Base-by-base conservation (phyloP, 2,888 invertebrate species). In the Acanthococcus lagerstroemiae region DNA sequence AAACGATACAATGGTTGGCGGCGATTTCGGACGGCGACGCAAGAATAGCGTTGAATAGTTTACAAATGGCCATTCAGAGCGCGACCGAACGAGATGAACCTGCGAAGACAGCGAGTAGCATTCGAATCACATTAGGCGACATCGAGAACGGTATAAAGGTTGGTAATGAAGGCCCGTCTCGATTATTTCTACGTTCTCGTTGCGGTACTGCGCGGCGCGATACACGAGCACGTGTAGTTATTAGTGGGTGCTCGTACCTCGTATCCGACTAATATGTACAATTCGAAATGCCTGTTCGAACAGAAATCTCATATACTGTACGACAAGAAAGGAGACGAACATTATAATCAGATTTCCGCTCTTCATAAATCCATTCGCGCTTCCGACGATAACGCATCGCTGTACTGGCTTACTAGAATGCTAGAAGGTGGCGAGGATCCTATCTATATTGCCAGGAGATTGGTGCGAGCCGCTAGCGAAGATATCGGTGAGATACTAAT, bases 1-100 rank as follows among this genome's bases (percentile, higher is more conserved):
- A 78, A 44, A 86, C 87, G 1, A 73, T 90, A 56, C 76, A 79
- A 66, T 86, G 86, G 83, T 73, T 90, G 57, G 84, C 88, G 1
- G 85, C 85, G 73, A 82, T 88, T 63, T 85, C 86, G 73, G 90
- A 89, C 75, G 90, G 90, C 1, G 90, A 90, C 78, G 90, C 90
- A 5, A 78, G 90, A 70, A 83, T 85, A 71, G 89, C 89, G 12
- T 79, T 90, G 48, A 86, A 85, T 68, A 86, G 86, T 69, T 77
- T 90, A 9, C 87, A 90, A 76, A 77, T 89, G 70, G 63, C 63
- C 19, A 24, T 63, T 22, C 52, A 63, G 30, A 63, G 63, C 30
- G 27, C 46, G 48, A 19, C 24, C 1, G 50, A 60, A 25, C n/a
- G n/a, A n/a, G n/a, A n/a, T n/a, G n/a, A n/a, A n/a, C n/a, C n/a